These are phyloP conservation scores for Helicoverpa armigera DNA, from an alignment of 1,140 invertebrate genomes.

Conservation along the genomic window DNA sequence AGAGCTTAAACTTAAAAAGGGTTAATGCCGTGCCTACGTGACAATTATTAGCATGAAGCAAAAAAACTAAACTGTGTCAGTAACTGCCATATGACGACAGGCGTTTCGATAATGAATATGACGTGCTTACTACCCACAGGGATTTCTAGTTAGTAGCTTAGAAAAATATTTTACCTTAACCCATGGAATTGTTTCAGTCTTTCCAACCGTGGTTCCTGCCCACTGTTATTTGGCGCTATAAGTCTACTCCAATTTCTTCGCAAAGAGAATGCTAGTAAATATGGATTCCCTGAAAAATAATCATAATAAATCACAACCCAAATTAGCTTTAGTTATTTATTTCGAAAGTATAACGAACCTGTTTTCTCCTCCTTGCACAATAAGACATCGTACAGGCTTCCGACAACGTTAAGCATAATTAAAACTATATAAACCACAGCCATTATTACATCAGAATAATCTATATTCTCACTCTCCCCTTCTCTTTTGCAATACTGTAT, in stretches of 20 bases:
- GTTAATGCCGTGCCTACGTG: too few relatives aligned
- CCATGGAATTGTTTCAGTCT: constrained; percentile 76
- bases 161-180: constrained; percentile 64
- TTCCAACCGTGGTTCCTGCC: constrained; percentile 67
- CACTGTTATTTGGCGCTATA: constrained; percentile 59
- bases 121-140: too few relatives aligned
- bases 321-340: neutral
- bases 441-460: constrained; percentile 53
- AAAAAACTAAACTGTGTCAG: too few relatives aligned
- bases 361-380: constrained; percentile 57
- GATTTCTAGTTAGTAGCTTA: too few relatives aligned
- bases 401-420: constrained; percentile 56
- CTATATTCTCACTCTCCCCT: constrained; percentile 47
- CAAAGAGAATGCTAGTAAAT: constrained; percentile 73
- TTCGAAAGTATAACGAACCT: constrained; percentile 54
- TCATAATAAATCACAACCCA: neutral
- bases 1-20: too few relatives aligned
- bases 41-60: too few relatives aligned
- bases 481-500: constrained; percentile 56
- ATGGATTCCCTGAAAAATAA: constrained; percentile 71
- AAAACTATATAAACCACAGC: constrained; percentile 57
- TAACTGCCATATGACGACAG: too few relatives aligned
- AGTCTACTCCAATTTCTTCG: constrained; percentile 73
- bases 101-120: too few relatives aligned
- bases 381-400: constrained; percentile 57